These are phyloP conservation scores for Corvus cornix DNA, from an alignment of 2,113 vertebrate species.

Conservation along the genomic window DNA sequence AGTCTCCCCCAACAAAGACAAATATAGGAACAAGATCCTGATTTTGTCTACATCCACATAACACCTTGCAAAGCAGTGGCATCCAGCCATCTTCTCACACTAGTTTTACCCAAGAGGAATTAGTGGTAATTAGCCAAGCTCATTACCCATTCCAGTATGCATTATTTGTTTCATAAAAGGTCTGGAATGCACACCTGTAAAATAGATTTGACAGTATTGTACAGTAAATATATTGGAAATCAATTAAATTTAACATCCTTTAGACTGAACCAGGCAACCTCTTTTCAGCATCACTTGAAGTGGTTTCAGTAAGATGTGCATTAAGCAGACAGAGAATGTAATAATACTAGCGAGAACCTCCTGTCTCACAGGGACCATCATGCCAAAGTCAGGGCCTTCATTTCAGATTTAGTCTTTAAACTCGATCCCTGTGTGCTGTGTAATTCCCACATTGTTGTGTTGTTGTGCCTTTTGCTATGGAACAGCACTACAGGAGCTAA, in stretches of 20 bases:
- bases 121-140: conserved; percentile 35
- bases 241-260: conserved; percentile 10
- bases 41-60: conserved; percentile 26
- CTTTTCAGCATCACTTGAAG: neutral
- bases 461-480: neutral
- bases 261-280: neutral
- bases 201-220: conserved; percentile 4
- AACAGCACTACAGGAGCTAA: neutral
- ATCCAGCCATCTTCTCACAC: conserved; percentile 22
- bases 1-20: conserved; percentile 10
- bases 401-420: neutral
- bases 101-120: conserved; percentile 25
- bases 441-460: neutral
- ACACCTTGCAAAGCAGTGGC: conserved; percentile 33
- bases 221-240: conserved; percentile 4
- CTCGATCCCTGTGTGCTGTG: neutral
- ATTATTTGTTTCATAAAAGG: conserved; percentile 24
- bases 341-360: neutral
- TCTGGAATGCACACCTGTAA: conserved; percentile 10
- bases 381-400: neutral
- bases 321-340: neutral
- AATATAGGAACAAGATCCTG: conserved; percentile 39
- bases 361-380: neutral
- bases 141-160: neutral
- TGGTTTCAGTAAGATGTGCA: neutral